A percentile compares a stretch with the other conserved stretches of the same genome.
phyloP scores from a whole-genome alignment of 2,888 invertebrate genomes.

The Hemistola chrysoprasaria region DNA sequence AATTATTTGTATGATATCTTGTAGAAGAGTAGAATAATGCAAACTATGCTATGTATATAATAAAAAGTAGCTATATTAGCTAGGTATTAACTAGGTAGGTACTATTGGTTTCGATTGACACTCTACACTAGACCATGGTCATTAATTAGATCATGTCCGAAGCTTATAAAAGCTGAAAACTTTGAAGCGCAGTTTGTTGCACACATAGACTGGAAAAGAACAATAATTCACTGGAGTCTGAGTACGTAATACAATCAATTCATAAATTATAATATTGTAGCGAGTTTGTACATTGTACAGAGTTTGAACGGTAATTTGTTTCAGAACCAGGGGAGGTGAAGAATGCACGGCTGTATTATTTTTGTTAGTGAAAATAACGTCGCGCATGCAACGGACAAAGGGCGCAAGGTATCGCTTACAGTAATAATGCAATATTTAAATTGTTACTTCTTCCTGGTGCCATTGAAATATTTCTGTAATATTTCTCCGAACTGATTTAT shows the following conservation, averaged over 20 bases:
- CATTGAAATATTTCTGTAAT: slow-evolving; percentile 10
- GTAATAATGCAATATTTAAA: not conserved
- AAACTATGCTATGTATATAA: too few relatives aligned
- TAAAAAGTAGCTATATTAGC: too few relatives aligned
- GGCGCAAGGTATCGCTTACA: not conserved
- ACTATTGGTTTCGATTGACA: too few relatives aligned
- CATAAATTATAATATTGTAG: slow-evolving; percentile 3
- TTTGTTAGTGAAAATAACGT: slow-evolving; percentile 5
- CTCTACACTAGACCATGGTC: too few relatives aligned
- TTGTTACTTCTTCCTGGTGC: slow-evolving; percentile 12
- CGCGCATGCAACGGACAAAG: not conserved
- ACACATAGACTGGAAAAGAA: too few relatives aligned
- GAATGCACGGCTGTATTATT: slow-evolving; percentile 24
- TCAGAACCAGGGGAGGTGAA: slow-evolving; percentile 12
- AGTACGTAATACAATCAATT: not conserved
- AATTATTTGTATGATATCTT: too few relatives aligned
- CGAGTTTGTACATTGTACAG: not conserved
- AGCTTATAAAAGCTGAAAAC: too few relatives aligned
- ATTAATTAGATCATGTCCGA: too few relatives aligned
- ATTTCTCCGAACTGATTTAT: not conserved
- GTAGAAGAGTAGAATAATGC: too few relatives aligned
- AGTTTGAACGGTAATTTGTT: slow-evolving; percentile 8
- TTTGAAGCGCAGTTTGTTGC: too few relatives aligned
- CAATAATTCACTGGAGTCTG: too few relatives aligned
- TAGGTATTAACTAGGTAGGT: too few relatives aligned